Evolutionary conservation across 2,888 invertebrate genomes (phyloP).

Genomic region (Trachelus troglodyta): DNA sequence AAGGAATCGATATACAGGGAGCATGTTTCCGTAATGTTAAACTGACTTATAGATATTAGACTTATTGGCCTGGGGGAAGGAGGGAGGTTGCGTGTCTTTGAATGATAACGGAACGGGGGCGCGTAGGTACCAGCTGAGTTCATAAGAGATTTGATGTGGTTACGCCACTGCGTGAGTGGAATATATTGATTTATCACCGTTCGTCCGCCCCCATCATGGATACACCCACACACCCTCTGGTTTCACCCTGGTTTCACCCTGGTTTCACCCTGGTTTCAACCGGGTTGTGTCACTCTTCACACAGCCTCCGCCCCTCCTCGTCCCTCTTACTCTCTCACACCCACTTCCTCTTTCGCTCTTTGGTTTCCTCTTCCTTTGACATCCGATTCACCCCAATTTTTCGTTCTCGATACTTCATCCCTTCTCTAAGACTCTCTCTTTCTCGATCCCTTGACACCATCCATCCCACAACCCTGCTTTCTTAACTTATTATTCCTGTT

Average conservation of each 20-base stretch:
- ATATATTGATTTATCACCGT: constrained; percentile 59
- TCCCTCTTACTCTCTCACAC: constrained; percentile 5
- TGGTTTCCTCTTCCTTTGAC: neutral
- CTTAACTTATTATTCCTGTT: too few species aligned
- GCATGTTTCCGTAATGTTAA: too few species aligned
- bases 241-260: too few species aligned
- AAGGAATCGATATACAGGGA: too few species aligned
- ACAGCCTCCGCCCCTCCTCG: constrained; percentile 19
- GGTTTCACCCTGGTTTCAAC: too few species aligned
- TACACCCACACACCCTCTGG: neutral
- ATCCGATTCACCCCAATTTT: too few species aligned
- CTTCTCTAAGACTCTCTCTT: too few species aligned
- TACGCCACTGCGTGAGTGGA: constrained; percentile 56
- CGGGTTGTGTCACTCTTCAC: neutral
- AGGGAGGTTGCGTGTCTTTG: neutral
- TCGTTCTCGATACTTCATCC: too few species aligned
- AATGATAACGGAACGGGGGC: constrained; percentile 27
- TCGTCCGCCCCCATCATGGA: constrained; percentile 19
- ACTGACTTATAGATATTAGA: neutral
- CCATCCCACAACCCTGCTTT: too few species aligned
- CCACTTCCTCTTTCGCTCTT: constrained; percentile 6
- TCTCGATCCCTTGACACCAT: too few species aligned
- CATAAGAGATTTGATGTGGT: constrained; percentile 48
- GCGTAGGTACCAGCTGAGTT: constrained; percentile 31
- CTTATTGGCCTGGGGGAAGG: neutral